Conservation (phyloP, 2,113 vertebrate genomes). For the Melierax canorus region DNA sequence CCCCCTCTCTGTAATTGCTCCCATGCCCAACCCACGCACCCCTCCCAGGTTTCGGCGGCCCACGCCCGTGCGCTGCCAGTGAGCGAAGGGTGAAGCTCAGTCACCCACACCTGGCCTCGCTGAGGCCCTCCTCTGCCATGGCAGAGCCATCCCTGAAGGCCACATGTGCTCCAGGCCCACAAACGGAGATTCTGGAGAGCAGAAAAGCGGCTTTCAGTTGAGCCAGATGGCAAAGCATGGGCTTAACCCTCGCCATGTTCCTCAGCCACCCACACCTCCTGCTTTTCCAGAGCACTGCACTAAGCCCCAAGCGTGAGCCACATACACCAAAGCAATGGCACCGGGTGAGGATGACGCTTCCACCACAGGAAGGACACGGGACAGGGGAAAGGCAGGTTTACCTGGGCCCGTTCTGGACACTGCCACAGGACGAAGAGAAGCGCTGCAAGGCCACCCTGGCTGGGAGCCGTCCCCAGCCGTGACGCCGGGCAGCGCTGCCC, state of each 20-base stretch:
- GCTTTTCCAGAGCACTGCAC: neutral
- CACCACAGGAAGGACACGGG: neutral
- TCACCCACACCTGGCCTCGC: accelerated
- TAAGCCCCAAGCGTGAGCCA: accelerated
- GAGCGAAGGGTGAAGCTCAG: accelerated
- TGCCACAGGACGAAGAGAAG: neutral
- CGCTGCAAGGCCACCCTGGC: neutral
- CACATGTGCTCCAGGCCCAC: neutral
- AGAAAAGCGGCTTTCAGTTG: neutral
- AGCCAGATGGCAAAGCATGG: neutral
- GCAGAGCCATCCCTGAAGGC: accelerated
- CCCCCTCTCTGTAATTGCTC: no score
- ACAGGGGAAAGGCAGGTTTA: neutral
- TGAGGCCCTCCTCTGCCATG: neutral
- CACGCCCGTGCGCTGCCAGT: accelerated
- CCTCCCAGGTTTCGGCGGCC: accelerated
- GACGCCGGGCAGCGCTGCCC: accelerated
- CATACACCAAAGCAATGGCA: accelerated
- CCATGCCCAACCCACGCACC: accelerated
- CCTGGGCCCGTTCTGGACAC: no score
- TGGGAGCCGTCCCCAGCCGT: neutral
- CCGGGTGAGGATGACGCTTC: accelerated
- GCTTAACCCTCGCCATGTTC: accelerated
- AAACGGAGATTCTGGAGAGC: accelerated
- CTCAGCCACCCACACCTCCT: neutral